phyloP scores from a whole-genome alignment of 2,113 vertebrate species.

The Empidonax alnorum region DNA sequence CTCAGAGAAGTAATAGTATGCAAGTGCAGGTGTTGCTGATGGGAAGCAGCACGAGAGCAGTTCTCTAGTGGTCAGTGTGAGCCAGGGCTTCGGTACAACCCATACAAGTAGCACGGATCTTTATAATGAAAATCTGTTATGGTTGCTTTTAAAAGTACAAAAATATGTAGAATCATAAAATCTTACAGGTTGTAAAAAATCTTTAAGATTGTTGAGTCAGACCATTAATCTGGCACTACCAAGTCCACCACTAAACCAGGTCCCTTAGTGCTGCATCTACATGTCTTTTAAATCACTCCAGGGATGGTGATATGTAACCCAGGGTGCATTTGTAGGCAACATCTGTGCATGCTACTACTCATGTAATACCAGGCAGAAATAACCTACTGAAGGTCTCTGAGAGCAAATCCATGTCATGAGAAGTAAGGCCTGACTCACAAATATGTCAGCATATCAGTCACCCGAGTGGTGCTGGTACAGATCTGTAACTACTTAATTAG shows the following conservation, averaged over 20 bases:
- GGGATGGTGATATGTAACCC: background rate
- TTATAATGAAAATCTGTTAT: background rate
- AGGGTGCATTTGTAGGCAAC: background rate
- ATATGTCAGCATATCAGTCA: background rate
- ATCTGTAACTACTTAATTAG: background rate
- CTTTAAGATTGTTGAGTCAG: background rate
- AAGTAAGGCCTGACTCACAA: background rate
- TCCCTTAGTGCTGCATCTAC: background rate
- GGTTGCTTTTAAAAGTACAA: background rate
- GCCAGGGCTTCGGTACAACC: background rate
- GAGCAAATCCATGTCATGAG: background rate
- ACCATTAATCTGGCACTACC: background rate
- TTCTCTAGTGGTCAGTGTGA: background rate
- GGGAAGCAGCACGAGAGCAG: background rate
- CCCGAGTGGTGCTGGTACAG: background rate
- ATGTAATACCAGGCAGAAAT: background rate
- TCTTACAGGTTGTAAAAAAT: background rate
- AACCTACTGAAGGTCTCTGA: background rate
- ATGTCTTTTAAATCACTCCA: background rate
- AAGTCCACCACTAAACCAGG: background rate
- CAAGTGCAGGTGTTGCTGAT: background rate
- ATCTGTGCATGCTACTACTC: background rate
- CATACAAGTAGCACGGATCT: accelerated
- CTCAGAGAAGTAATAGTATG: background rate
- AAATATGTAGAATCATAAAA: background rate